Percentiles rank a stretch among this genome's conserved stretches.
phyloP scores from a whole-genome alignment of 2,797 vertebrate genomes.

The Pempheris klunzingeri region DNA sequence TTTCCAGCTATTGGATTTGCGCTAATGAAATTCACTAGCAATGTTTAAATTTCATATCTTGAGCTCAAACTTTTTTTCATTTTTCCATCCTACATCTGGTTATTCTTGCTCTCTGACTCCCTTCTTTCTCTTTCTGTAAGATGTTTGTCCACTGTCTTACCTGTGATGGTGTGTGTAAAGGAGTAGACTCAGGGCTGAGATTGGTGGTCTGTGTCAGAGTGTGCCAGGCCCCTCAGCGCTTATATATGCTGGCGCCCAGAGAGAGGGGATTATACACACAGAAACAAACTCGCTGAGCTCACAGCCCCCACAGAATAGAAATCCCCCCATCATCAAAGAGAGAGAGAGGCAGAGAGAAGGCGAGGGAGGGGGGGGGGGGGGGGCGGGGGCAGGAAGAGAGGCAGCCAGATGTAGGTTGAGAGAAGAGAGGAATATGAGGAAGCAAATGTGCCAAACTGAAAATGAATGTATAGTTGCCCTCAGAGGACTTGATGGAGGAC shows the following conservation, averaged over 20 bases:
- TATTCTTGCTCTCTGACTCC: constrained; percentile 11
- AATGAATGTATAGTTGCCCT: background rate
- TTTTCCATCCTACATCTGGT: background rate
- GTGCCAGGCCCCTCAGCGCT: constrained; percentile 57
- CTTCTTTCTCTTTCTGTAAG: constrained; percentile 22
- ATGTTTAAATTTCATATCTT: background rate
- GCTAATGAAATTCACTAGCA: background rate
- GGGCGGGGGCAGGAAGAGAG: constrained; percentile 34
- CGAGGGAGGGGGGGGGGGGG: constrained; percentile 14
- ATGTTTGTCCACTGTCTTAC: constrained; percentile 81
- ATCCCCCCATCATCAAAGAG: constrained; percentile 87
- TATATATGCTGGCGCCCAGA: constrained; percentile 83
- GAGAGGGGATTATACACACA: constrained; percentile 81
- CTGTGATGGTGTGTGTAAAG: constrained; percentile 81
- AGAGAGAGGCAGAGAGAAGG: constrained; percentile 53
- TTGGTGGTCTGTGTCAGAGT: constrained; percentile 75
- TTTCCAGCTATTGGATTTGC: background rate
- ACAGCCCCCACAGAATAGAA: constrained; percentile 86
- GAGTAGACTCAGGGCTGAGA: constrained; percentile 74
- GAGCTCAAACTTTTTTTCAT: constrained; percentile 12
- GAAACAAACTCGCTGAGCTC: constrained; percentile 88
- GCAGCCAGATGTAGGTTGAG: constrained; percentile 33
- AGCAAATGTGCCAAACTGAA: constrained; percentile 19
- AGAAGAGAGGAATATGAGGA: constrained; percentile 42
- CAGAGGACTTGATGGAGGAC: background rate